Evolutionary conservation across 2,888 invertebrate species (phyloP), one percentile per base, ranked within the genome.

Genomic region (Choristoneura rosaceana): DNA sequence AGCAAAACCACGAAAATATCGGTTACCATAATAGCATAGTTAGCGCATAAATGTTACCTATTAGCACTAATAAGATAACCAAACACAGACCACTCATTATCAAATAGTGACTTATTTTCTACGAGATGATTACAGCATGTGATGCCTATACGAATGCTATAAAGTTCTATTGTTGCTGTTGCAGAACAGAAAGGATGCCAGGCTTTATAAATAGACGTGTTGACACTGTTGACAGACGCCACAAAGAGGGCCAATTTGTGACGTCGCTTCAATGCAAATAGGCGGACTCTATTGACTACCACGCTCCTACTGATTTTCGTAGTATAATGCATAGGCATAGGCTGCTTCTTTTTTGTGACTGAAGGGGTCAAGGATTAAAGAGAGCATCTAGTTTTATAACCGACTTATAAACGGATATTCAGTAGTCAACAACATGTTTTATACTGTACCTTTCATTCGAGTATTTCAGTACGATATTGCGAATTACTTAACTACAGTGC

Each of bases 1-100:
- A 69, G 47, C 34, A 9, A 34, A 61, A 61, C 43, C 10, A 14
- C 17, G 41, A 43, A 63, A 63, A 63, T 25, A 62, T 67, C 62
- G 55, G 17, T 52, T 17, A 52, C 66, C 43, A 52, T 61, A 71
- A 71, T 61, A 62, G 12, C 71, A 58, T 71, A 55, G 9, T 65
- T 33, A 55, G 33, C 64, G 45, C 9, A 52, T 52, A 55, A 66
- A 66, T 17, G 45, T 66, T 41, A 41, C 55, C 34, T 64, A 66
- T 70, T 70, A 43, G n/a, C 41, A 70, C 4, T 25, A 25, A 55
- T 17, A 55, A 10, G 12, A 25, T 55, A 55, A 17, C 55, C 52
- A 55, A 55, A 55, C 55, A 55, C 55, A 55, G 25, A 55, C 55
- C 25, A 55, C 55, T 12, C 55, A 55, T 55, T 55, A 55, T 25